Evolutionary conservation across 2,113 vertebrate species (phyloP), one percentile per base, ranked within the genome.

Genomic region (Lepus europaeus): DNA sequence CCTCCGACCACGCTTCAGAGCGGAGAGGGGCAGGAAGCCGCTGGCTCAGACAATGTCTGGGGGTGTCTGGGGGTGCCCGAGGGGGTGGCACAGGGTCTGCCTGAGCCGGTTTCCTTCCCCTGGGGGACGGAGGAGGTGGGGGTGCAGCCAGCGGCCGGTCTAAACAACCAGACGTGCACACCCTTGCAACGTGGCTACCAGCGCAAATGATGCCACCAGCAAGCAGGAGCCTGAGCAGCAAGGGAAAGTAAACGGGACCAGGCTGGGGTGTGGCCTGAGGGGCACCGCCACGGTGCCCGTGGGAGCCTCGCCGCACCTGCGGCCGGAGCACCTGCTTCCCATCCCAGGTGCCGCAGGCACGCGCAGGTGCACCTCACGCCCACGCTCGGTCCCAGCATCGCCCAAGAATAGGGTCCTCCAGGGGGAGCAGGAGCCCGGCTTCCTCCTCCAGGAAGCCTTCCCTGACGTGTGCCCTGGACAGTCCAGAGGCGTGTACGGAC

Each of bases 361-460:
- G 56, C 66, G 63, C 84, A 96, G 96, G 89, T 77, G 90, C 70
- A 95, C 97, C 96, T 97, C 92, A 87, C 80, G 91, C 93, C 93
- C 92, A 63, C 96, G 92, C 85, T 95, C 96, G 93, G 66, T 51
- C 0, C 6, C 85, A 0, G 0, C 64, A 82, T 94, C 95, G 96
- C 93, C 91, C 95, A 90, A 97, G 93, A 97, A 89, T 93, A 88
- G 96, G 95, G 96, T 96, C 95, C 95, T 72, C 92, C n/a, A 69
- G 92, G 96, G 77, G 94, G 74, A 97, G 93, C 90, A 69, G 66
- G 94, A 96, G 91, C 88, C 94, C 45, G 96, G 94, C 79, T 68
- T 68, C 64, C 97, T 92, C 74, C 22, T 95, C 95, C 93, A 25
- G 12, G 22, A 3, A 25, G 53, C 45, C 45, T 45, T 45, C 45